Conservation (phyloP, 2,888 invertebrate genomes). For the Watsonalla binaria region DNA sequence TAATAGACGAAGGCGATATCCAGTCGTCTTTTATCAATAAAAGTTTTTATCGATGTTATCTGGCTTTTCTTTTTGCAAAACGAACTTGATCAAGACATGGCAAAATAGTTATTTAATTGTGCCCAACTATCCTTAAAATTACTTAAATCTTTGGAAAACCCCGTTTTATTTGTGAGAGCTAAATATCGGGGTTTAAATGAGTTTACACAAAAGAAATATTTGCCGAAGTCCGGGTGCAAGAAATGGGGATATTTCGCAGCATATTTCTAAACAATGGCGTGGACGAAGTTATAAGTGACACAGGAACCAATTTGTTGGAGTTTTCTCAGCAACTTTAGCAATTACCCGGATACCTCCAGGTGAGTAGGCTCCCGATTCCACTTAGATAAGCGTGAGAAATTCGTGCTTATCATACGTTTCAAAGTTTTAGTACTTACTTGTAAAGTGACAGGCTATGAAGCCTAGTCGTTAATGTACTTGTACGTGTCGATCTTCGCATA, state of each 20-base stretch:
- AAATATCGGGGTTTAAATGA: background rate
- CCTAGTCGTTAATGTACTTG: too few species aligned
- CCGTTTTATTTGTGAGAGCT: background rate
- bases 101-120: too few species aligned
- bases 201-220: slow-evolving; percentile 8
- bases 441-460: background rate
- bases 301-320: slow-evolving; percentile 39
- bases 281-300: slow-evolving; percentile 36
- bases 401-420: background rate
- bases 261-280: slow-evolving; percentile 26
- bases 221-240: slow-evolving; percentile 4
- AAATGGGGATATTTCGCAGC: slow-evolving; percentile 6
- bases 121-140: too few species aligned
- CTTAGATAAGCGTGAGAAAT: slow-evolving; percentile 5
- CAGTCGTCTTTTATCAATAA: slow-evolving; percentile 73
- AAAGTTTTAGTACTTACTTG: background rate
- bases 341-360: slow-evolving; percentile 37
- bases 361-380: slow-evolving; percentile 12
- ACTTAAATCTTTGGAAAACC: background rate
- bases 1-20: slow-evolving; percentile 64
- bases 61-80: slow-evolving; percentile 39
- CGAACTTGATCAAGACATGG: slow-evolving; percentile 1
- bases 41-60: slow-evolving; percentile 77
- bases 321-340: slow-evolving; percentile 50
- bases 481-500: too few species aligned